Evolutionary conservation across 2,888 invertebrate genomes (phyloP), one percentile per base, ranked within the genome.

Genomic region (Ichneumoninae sp.): DNA sequence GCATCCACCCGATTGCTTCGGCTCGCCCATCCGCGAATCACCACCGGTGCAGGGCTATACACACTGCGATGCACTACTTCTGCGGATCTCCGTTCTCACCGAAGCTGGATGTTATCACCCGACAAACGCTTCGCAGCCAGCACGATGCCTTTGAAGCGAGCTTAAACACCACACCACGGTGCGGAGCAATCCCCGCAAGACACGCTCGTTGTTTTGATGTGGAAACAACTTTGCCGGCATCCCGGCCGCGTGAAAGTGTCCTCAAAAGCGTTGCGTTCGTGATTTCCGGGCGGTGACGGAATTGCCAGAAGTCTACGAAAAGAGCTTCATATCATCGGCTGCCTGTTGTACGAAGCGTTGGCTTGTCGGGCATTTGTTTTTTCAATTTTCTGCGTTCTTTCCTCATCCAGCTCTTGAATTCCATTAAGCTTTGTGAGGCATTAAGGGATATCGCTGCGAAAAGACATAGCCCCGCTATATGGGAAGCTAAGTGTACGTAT

Each of bases 51-150:
- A 13, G 33, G 16, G 16, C 30, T 47, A 22, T 66, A 33, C 40
- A 19, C 71, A 54, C 16, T 65, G 70, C 69, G 36, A 63, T 70
- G 78, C 81, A 73, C 66, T 47, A 30, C 57, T 47, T 26, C 68
- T 63, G 44, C 68, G 40, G 19, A 50, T 65, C 50, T 19, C 44
- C 19, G 65, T 7, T 16, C 54, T 54, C 33, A 4, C 65, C 33
- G 68, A 60, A n/a, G 87, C 86, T 87, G 90, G 90, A 90, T 90
- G 89, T 91, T 92, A 92, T 92, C 92, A 91, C 89, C 88, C 89
- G 88, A 86, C 88, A 88, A 90, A 88, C 89, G 90, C 89, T 91
- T 91, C 90, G 89, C 88, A 87, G 89, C 90, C 89, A 89, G 90
- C 91, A 88, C 89, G 88, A 89, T 88, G 89, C 89, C 88, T 91